phyloP scores from a whole-genome alignment of 2,113 vertebrate genomes.

The Nanorana parkeri region DNA sequence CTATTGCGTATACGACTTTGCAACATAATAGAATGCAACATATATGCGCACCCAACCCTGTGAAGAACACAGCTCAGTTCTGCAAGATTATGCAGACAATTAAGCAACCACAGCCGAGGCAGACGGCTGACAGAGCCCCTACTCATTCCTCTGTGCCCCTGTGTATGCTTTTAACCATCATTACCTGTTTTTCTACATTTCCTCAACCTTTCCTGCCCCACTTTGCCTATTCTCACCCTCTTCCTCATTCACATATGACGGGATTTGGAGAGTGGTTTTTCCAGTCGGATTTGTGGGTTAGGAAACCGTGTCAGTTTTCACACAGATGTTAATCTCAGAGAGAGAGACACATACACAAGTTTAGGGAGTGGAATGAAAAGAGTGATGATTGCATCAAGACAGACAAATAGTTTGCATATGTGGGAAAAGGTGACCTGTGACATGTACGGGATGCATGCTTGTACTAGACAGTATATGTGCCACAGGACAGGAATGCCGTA shows the following conservation, averaged over 20 bases:
- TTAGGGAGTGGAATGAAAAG: background rate
- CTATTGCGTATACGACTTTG: background rate
- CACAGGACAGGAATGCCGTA: background rate
- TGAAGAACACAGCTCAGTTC: background rate
- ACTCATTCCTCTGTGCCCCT: background rate
- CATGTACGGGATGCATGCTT: background rate
- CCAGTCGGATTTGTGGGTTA: slow-evolving; percentile 14
- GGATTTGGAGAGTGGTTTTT: slow-evolving; percentile 19
- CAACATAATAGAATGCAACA: background rate
- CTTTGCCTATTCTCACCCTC: too few species aligned
- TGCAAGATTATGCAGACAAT: background rate
- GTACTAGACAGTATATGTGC: background rate
- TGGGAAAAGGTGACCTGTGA: background rate
- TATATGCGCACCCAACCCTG: background rate
- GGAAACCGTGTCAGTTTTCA: background rate
- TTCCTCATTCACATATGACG: background rate
- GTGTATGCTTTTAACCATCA: background rate
- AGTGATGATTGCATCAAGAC: background rate
- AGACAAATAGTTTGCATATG: background rate
- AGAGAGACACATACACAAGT: background rate
- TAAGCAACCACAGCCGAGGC: background rate
- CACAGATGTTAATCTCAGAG: slow-evolving; percentile 35
- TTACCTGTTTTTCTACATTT: slow-evolving; percentile 1
- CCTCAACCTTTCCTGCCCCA: background rate
- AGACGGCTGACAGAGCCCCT: background rate